Conservation (phyloP, 2,113 vertebrate genomes). For the Enhydra lutris region DNA sequence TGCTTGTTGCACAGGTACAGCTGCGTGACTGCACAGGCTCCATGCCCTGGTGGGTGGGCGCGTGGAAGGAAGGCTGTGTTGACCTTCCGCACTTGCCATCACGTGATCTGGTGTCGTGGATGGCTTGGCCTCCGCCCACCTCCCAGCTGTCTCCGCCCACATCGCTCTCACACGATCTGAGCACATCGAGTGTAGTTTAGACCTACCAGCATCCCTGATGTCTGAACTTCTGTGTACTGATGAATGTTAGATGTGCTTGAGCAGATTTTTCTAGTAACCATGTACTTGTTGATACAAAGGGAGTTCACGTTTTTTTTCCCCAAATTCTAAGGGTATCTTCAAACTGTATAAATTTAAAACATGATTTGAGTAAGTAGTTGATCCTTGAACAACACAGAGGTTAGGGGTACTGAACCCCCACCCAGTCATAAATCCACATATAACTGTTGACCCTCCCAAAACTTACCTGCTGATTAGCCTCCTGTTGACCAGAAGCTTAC, state of each 20-base stretch:
- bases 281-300: neutral
- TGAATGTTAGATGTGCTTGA: neutral
- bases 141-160: too few relatives aligned
- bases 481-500: neutral
- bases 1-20: slow-evolving; percentile 94
- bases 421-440: neutral
- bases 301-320: neutral
- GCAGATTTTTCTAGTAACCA: neutral
- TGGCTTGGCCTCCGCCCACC: neutral
- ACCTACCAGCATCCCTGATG: neutral
- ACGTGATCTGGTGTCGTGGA: fast-evolving
- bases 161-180: neutral
- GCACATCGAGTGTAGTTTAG: neutral
- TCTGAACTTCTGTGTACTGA: neutral
- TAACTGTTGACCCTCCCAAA: neutral
- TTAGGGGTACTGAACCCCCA: neutral
- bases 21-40: fast-evolving
- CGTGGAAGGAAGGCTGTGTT: fast-evolving
- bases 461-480: neutral
- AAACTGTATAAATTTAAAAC: slow-evolving; percentile 10
- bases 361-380: neutral
- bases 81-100: fast-evolving
- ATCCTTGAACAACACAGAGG: neutral
- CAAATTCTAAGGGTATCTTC: neutral
- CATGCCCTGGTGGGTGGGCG: fast-evolving